Evolutionary conservation across 2,888 invertebrate species (phyloP).

Genomic region (Synergus gifuensis): DNA sequence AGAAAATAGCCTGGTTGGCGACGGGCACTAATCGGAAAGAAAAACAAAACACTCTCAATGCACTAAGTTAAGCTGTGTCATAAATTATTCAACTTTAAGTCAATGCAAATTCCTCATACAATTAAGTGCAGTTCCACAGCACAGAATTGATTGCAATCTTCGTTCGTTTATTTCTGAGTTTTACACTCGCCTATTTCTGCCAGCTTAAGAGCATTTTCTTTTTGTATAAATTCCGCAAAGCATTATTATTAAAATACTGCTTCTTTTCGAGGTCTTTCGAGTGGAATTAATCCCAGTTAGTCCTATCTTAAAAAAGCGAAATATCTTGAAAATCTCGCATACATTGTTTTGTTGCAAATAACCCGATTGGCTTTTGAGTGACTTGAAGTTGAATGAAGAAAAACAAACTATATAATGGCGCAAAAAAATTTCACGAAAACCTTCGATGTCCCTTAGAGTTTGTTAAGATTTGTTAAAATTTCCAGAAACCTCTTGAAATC

Average conservation of each 20-base stretch:
- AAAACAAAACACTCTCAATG: slow-evolving; percentile 40
- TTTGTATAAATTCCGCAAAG: background rate
- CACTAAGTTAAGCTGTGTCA: slow-evolving; percentile 4
- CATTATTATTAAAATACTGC: too few relatives aligned
- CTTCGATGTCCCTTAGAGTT: too few relatives aligned
- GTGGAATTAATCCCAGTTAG: background rate
- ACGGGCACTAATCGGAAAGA: slow-evolving; percentile 56
- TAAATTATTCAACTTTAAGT: slow-evolving; percentile 32
- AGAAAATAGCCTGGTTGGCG: slow-evolving; percentile 37
- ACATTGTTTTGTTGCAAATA: too few relatives aligned
- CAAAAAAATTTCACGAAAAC: too few relatives aligned
- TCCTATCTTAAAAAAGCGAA: too few relatives aligned
- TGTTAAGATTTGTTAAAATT: too few relatives aligned
- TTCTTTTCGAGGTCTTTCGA: too few relatives aligned
- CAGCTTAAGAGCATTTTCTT: background rate
- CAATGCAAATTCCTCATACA: slow-evolving; percentile 34
- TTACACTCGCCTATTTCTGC: background rate
- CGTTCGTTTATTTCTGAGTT: slow-evolving; percentile 12
- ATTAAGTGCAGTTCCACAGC: slow-evolving; percentile 30
- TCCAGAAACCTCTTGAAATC: too few relatives aligned
- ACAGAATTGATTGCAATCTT: slow-evolving; percentile 14
- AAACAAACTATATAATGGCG: too few relatives aligned
- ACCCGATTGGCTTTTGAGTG: too few relatives aligned
- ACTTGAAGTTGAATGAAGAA: too few relatives aligned
- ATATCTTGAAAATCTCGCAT: too few relatives aligned